Conservation (phyloP, 2,113 vertebrate species). For the Saccopteryx leptura region DNA sequence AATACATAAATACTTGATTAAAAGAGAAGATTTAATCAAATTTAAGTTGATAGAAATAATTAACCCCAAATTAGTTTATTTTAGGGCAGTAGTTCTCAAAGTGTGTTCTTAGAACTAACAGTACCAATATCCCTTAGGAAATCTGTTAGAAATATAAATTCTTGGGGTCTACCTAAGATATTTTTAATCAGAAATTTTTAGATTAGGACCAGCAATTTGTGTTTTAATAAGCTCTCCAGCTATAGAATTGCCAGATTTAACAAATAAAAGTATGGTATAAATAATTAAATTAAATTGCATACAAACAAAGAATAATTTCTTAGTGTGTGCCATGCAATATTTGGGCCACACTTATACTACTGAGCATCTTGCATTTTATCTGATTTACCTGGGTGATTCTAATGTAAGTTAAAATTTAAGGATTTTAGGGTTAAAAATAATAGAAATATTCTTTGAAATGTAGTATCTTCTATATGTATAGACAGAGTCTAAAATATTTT, state of each 20-base stretch:
- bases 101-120: not conserved
- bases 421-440: not conserved
- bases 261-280: not conserved
- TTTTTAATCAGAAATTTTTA: not conserved
- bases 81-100: not conserved
- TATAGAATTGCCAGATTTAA: not conserved
- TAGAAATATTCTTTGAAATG: not conserved
- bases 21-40: not conserved
- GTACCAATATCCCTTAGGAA: not conserved
- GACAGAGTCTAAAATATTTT: not conserved
- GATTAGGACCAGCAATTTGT: not conserved
- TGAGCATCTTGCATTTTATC: not conserved
- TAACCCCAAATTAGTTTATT: not conserved
- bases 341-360: not conserved
- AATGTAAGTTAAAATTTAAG: not conserved
- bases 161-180: not conserved
- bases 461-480: not conserved
- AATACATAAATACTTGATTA: not conserved
- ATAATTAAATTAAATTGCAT: not conserved
- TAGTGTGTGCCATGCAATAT: not conserved
- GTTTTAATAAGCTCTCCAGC: not conserved
- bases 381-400: not conserved
- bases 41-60: not conserved
- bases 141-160: not conserved
- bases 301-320: slow-evolving; percentile 14